phyloP scores from a whole-genome alignment of 1,140 invertebrate species.

The Orussus abietinus region DNA sequence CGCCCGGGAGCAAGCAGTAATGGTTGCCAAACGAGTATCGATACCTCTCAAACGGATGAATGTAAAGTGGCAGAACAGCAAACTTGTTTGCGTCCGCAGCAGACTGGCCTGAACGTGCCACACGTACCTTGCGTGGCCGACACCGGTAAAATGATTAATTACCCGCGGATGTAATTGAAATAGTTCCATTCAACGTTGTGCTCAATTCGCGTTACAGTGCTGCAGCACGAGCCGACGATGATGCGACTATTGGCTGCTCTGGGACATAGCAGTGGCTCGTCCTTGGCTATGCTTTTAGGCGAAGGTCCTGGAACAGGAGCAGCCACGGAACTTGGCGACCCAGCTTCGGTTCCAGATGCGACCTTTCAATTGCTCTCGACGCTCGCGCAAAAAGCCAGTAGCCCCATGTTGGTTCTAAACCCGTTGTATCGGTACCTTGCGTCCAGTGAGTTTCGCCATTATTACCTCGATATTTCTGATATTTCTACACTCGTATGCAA shows the following conservation, averaged over 20 bases:
- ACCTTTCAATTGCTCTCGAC: constrained; percentile 77
- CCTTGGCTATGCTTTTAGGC: constrained; percentile 58
- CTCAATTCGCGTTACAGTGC: no score
- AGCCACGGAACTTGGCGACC: constrained; percentile 55
- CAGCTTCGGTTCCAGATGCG: constrained; percentile 74
- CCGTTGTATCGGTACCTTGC: constrained; percentile 73
- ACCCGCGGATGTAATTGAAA: no score
- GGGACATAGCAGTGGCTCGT: constrained; percentile 66
- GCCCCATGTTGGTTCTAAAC: constrained; percentile 67
- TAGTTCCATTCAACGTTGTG: no score
- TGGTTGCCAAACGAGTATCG: constrained; percentile 31
- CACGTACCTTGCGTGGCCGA: constrained; percentile 69
- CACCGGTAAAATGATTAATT: constrained; percentile 44
- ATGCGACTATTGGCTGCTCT: constrained; percentile 73
- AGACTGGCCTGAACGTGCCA: constrained; percentile 34
- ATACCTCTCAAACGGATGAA: constrained; percentile 70
- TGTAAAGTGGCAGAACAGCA: constrained; percentile 70
- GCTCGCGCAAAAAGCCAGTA: constrained; percentile 67
- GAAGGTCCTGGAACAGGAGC: constrained; percentile 33
- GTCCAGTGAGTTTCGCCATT: constrained; percentile 59
- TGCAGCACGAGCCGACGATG: constrained; percentile 77
- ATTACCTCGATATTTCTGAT: background rate
- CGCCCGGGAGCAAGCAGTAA: constrained; percentile 10
- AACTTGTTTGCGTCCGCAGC: constrained; percentile 36
- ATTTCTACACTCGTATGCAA: background rate